These are phyloP conservation scores for Glaucopsyche alexis DNA, from an alignment of 2,888 invertebrate species.

Conservation along the genomic window DNA sequence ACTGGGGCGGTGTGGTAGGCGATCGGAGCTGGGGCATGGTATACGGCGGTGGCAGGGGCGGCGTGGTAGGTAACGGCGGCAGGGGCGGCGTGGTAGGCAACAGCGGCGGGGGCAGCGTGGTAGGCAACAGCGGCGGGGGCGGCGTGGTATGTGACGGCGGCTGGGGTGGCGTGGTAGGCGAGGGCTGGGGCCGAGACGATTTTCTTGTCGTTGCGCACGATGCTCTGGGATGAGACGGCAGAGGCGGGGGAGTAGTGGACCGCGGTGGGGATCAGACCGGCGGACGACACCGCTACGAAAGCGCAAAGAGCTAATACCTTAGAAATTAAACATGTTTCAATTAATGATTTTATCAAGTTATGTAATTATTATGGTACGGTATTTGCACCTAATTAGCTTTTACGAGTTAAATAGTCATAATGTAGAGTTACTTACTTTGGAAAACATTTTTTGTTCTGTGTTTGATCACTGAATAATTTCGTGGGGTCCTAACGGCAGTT, in stretches of 20 bases:
- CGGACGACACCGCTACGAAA: conserved; percentile 54
- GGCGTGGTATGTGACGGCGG: conserved; percentile 38
- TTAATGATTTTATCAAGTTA: not conserved
- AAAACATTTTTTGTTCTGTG: conserved; percentile 53
- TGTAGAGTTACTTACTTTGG: conserved; percentile 52
- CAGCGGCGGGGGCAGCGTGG: conserved; percentile 53
- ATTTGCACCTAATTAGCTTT: not conserved
- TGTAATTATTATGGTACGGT: not conserved
- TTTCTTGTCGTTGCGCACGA: conserved; percentile 61
- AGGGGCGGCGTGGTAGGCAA: conserved; percentile 53
- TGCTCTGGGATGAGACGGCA: conserved; percentile 61
- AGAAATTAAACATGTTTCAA: not conserved
- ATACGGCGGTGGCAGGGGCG: conserved; percentile 40
- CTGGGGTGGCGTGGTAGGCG: conserved; percentile 40
- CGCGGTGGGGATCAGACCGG: conserved; percentile 52
- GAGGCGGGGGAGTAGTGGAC: conserved; percentile 60
- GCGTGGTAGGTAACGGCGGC: conserved; percentile 41
- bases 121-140: conserved; percentile 55
- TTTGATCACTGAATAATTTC: conserved; percentile 46
- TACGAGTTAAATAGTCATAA: not conserved
- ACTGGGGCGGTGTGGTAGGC: conserved; percentile 44
- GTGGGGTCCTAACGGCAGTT: conserved; percentile 29
- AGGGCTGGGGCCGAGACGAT: conserved; percentile 45
- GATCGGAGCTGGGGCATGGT: conserved; percentile 44
- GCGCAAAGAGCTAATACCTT: conserved; percentile 40